Base-by-base conservation (phyloP, 1,140 invertebrate genomes). In the Gyrodactylus salaris region DNA sequence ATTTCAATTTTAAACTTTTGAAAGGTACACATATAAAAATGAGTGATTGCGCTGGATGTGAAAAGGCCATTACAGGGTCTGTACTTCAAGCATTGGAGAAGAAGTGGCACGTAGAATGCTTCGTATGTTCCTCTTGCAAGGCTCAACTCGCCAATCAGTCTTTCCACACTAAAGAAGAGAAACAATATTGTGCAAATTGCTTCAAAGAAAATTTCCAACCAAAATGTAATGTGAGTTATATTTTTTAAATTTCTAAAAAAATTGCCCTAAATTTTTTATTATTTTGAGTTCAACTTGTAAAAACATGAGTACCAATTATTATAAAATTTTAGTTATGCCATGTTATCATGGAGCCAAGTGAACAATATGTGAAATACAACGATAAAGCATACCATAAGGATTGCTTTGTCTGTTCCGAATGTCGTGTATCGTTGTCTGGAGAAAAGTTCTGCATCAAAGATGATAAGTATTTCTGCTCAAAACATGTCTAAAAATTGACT, bases 401-500 rank as follows among this genome's bases (percentile, higher is more conserved):
- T 23, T 73, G 72, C 21, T 73, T 73, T 21, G 26, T 26, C 1
- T 73, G 72, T 69, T 22, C 72, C 68, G 23, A 26, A 7, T 73
- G 72, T 26, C 21, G 26, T 34, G 22, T 26, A 21, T 26, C 34
- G 1, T 23, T 73, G 1, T 22, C 72, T 22, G 26, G 26, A 1
- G 23, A 69, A 25, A 21, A 73, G 26, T 73, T 73, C 21, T n/a
- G 21, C 25, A 69, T 73, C n/a, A n/a, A 27, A 69, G 72, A 73
- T 2, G 24, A 73, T 1, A 68, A 69, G 26, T 69, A 23, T 34
- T 73, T 21, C 1, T 73, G 72, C 26, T 25, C 70, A 25, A 25
- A 71, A 26, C 70, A 71, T 71, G 70, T 71, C 21, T 71, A 25
- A 71, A n/a, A n/a, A n/a, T n/a, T n/a, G n/a, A n/a, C n/a, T n/a